Evolutionary conservation across 2,888 invertebrate genomes (phyloP).

Genomic region (Sturmia bella): DNA sequence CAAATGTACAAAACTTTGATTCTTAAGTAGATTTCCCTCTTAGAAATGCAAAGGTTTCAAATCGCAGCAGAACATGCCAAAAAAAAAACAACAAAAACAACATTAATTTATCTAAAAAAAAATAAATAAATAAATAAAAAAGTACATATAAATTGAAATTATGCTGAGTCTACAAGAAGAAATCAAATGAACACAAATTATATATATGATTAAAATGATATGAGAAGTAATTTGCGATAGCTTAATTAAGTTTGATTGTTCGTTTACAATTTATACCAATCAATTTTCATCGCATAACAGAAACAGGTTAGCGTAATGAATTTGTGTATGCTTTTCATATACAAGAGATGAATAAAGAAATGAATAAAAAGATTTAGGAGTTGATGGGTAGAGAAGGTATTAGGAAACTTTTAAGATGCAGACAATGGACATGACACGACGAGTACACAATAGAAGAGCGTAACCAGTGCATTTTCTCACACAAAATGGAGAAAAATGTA

Average conservation of each 20-base stretch:
- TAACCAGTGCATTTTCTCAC: conserved; percentile 30
- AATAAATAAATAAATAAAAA: background rate
- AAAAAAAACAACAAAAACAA: no score
- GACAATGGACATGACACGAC: conserved; percentile 12
- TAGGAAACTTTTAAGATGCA: conserved; percentile 1
- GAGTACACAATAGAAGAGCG: conserved; percentile 38
- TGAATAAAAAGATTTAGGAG: background rate
- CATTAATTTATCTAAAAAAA: background rate
- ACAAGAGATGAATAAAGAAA: conserved; percentile 15
- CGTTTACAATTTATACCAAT: conserved; percentile 28
- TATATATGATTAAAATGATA: conserved; percentile 22
- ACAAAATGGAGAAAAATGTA: conserved; percentile 17
- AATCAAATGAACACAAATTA: conserved; percentile 5
- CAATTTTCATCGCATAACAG: conserved; percentile 25
- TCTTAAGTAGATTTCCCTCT: no score
- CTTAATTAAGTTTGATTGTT: conserved; percentile 54
- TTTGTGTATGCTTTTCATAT: conserved; percentile 1
- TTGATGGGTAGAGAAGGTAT: background rate
- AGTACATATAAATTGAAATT: background rate
- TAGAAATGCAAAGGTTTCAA: no score
- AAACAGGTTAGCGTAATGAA: conserved; percentile 37
- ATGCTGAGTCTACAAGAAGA: background rate
- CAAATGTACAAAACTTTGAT: no score
- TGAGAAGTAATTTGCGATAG: conserved; percentile 32
- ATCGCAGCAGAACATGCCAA: no score